These are phyloP conservation scores for Andrena minutula DNA, from an alignment of 2,888 invertebrate species.

Conservation along the genomic window DNA sequence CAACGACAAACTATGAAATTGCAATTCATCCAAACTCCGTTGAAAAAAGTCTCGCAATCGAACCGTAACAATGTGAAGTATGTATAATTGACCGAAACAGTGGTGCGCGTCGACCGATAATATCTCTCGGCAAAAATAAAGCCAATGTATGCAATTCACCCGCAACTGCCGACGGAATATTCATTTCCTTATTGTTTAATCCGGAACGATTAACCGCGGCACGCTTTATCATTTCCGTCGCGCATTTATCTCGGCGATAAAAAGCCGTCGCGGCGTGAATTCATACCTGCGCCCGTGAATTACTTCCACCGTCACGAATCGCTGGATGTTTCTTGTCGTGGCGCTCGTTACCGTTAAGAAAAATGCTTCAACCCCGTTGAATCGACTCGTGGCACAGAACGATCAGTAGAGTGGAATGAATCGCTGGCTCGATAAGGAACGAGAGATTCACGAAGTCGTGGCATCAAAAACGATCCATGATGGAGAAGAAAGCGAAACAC, in stretches of 20 bases:
- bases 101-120: slow-evolving; percentile 31
- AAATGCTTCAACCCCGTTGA: neutral
- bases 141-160: slow-evolving; percentile 41
- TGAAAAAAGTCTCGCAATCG: slow-evolving; percentile 4
- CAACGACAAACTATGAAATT: neutral
- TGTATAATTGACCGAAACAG: slow-evolving; percentile 29
- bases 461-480: neutral
- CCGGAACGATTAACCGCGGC: slow-evolving; percentile 42
- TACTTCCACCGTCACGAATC: slow-evolving; percentile 14
- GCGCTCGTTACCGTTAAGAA: neutral
- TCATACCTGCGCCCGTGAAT: slow-evolving; percentile 17
- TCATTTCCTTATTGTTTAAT: slow-evolving; percentile 50
- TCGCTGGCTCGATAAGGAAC: neutral
- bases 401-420: slow-evolving; percentile 5
- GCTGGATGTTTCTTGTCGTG: slow-evolving; percentile 10
- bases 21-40: slow-evolving; percentile 2
- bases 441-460: neutral
- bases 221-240: slow-evolving; percentile 34
- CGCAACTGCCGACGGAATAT: slow-evolving; percentile 33
- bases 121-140: slow-evolving; percentile 22
- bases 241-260: slow-evolving; percentile 44
- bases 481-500: neutral
- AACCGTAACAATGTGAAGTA: slow-evolving; percentile 24
- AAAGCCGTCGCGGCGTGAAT: slow-evolving; percentile 25
- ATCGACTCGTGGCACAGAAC: neutral